Percentiles rank a stretch among this genome's conserved stretches.
Evolutionary conservation across 2,797 vertebrate species (phyloP).

Genomic region (Rhynchonycteris naso): DNA sequence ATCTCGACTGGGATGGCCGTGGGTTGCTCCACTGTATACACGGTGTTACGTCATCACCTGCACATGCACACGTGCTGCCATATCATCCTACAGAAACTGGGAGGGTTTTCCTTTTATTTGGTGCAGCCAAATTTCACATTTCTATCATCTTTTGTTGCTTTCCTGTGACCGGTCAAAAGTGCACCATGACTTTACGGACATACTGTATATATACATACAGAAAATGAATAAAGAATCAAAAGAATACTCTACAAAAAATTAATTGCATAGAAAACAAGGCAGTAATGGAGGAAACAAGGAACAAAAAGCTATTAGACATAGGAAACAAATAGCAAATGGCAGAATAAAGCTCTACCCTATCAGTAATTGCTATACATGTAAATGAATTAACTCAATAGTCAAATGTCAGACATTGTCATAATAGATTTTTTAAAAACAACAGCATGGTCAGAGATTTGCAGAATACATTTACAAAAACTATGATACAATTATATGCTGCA

Average conservation of each 20-base stretch:
- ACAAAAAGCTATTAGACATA: not conserved
- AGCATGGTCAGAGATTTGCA: not conserved
- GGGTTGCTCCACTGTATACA: too few species aligned
- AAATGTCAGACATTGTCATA: not conserved
- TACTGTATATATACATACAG: not conserved
- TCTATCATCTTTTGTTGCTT: too few species aligned
- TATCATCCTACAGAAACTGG: too few species aligned
- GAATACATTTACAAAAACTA: not conserved
- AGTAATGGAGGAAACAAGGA: not conserved
- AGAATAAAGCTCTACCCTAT: not conserved
- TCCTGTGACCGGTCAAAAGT: too few species aligned
- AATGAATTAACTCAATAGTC: not conserved
- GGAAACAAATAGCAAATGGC: constrained; percentile 19
- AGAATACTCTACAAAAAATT: not conserved
- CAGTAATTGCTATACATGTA: not conserved
- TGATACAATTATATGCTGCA: not conserved
- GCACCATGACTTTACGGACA: too few species aligned
- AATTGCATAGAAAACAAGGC: not conserved
- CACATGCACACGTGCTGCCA: too few species aligned
- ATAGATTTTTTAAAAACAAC: not conserved
- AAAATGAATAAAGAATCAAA: not conserved
- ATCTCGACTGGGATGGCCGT: too few species aligned
- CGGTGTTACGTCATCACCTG: too few species aligned
- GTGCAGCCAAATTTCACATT: too few species aligned
- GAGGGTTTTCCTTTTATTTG: too few species aligned